phyloP scores from a whole-genome alignment of 2,888 invertebrate species.

The Tipula helvola region DNA sequence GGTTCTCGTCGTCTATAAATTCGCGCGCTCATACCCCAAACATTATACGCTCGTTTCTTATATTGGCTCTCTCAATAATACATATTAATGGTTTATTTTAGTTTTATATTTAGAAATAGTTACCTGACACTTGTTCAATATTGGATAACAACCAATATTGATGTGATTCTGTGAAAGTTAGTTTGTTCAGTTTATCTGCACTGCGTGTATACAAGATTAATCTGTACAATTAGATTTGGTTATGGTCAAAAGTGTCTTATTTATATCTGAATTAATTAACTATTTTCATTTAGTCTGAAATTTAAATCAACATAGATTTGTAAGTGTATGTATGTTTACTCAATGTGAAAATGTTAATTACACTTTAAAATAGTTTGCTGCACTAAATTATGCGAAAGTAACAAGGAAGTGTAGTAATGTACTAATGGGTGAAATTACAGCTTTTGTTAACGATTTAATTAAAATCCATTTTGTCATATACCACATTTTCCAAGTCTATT shows the following conservation, averaged over 20 bases:
- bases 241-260: not conserved
- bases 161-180: not conserved
- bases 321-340: not conserved
- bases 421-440: not conserved
- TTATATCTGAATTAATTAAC: not conserved
- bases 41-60: not conserved
- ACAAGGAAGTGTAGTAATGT: not conserved
- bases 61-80: not conserved
- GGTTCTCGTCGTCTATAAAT: not conserved
- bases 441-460: not conserved
- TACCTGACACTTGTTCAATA: not conserved
- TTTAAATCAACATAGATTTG: not conserved
- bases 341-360: not conserved
- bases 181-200: not conserved
- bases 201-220: not conserved
- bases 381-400: not conserved
- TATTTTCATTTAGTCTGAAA: not conserved
- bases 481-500: not conserved
- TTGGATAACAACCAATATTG: not conserved
- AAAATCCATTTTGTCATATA: not conserved
- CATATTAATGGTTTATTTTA: not conserved
- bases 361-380: not conserved
- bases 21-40: not conserved
- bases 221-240: not conserved
- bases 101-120: not conserved